Conservation (phyloP, 2,888 invertebrate species). For the Ctena decussata region DNA sequence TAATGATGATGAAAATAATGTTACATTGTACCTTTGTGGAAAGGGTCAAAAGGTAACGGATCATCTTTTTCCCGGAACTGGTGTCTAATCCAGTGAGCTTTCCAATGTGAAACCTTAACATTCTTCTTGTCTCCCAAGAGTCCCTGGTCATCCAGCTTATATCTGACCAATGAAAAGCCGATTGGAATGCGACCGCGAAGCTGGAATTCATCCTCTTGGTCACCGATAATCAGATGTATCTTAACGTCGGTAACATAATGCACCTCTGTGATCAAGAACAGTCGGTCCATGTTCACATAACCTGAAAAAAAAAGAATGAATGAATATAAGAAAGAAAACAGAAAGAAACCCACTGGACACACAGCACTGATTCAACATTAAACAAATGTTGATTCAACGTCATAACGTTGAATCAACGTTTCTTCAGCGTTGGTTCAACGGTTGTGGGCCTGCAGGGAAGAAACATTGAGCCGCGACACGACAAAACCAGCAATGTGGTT, state of each 20-base stretch:
- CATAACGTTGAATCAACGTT: no score
- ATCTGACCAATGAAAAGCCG: slow-evolving; percentile 50
- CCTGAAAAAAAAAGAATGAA: slow-evolving; percentile 34
- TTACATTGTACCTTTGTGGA: slow-evolving; percentile 11
- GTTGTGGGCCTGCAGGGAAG: no score
- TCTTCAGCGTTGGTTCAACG: no score
- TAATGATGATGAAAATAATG: no score
- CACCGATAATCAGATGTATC: slow-evolving; percentile 44
- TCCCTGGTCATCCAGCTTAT: slow-evolving; percentile 39
- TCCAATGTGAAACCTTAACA: slow-evolving; percentile 29
- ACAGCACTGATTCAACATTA: no score
- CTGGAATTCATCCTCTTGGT: slow-evolving; percentile 33
- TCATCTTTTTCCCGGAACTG: slow-evolving; percentile 30
- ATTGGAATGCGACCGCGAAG: slow-evolving; percentile 57
- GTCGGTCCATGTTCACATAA: slow-evolving; percentile 47
- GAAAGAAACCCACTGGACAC: no score
- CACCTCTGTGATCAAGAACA: slow-evolving; percentile 55
- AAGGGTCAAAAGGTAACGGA: slow-evolving; percentile 34
- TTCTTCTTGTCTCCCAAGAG: slow-evolving; percentile 35
- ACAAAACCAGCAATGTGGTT: no score
- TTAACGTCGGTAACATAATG: slow-evolving; percentile 52
- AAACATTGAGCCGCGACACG: no score
- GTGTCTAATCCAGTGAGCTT: slow-evolving; percentile 47
- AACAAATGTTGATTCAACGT: no score
- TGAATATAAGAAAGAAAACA: no score